Evolutionary conservation across 2,797 vertebrate species (phyloP), one percentile per base, ranked within the genome.

Genomic region (Ara ararauna): DNA sequence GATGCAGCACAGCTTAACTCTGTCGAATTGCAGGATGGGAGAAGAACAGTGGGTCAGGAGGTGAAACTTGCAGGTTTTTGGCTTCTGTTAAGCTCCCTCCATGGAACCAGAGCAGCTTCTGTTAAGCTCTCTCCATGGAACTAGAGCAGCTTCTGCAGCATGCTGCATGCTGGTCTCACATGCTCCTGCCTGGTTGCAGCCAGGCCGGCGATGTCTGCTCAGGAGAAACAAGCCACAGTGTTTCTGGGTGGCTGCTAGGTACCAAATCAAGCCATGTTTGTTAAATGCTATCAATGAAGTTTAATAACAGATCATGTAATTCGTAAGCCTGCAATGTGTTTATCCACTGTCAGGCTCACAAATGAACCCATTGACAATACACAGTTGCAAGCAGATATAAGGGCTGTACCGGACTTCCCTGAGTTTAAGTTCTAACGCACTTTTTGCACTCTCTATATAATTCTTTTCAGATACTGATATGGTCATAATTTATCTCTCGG

Each of bases 401-500:
- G 64, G 40, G 24, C 78, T 87, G n/a, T 72, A 50, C 30, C 0
- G 10, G n/a, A 11, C 60, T 87, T 32, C 3, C 51, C 60, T 0
- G 8, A 77, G 13, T 66, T 58, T 20, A 54, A 67, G 70, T 17
- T 27, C 53, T 89, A 79, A 82, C 12, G 30, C 50, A 5, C 68
- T 54, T 6, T 61, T 74, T 87, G 26, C 53, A 42, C 9, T 66
- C 20, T 73, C 4, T 54, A 40, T 92, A 4, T 89, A 89, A 75
- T 86, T 95, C 12, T 85, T 88, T 92, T 81, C 83, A 99, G 99
- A 98, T 88, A 99, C 99, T 4, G 99, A 99, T 96, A 99, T 99
- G 98, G 99, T 99, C 96, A 98, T 99, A 93, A 98, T 99, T 98
- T 99, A 99, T 96, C 98, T 99, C 96, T 99, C 99, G 0, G 99